Evolutionary conservation across 2,888 invertebrate species (phyloP).

Genomic region (Oligia strigilis): DNA sequence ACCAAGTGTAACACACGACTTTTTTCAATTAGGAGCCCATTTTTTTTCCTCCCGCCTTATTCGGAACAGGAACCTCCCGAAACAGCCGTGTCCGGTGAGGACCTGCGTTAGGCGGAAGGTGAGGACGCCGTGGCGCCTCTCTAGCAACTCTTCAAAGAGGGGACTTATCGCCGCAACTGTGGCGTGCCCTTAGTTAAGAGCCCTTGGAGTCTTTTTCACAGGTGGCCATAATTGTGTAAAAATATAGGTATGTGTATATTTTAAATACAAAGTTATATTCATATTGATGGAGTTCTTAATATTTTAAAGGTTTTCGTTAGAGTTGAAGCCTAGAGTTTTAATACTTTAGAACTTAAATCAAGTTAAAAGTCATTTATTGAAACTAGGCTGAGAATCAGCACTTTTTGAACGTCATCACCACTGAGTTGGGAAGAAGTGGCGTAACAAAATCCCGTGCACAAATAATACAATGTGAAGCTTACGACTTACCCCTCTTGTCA

Average conservation of each 20-base stretch:
- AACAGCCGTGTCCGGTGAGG: too few relatives aligned
- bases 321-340: neutral
- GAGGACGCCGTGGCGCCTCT: too few relatives aligned
- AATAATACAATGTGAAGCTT: neutral
- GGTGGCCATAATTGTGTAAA: neutral
- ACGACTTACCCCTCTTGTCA: neutral
- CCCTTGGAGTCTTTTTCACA: neutral
- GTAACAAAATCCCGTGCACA: neutral
- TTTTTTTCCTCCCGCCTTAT: too few relatives aligned
- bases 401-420: neutral
- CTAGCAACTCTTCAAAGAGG: too few relatives aligned
- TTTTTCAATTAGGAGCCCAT: neutral
- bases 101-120: too few relatives aligned
- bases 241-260: too few relatives aligned
- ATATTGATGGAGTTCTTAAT: neutral
- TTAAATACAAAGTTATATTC: neutral
- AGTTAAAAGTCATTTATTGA: neutral
- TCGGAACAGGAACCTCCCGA: too few relatives aligned
- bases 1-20: neutral
- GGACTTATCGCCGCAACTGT: too few relatives aligned
- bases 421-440: neutral
- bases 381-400: neutral
- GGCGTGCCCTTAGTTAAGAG: too few relatives aligned
- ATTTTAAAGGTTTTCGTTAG: neutral
- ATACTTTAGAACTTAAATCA: neutral